A percentile compares a stretch with the other conserved stretches of the same genome.
These are phyloP conservation scores for Bilobella aurantiaca DNA, from an alignment of 1,140 invertebrate species.

Conservation along the genomic window DNA sequence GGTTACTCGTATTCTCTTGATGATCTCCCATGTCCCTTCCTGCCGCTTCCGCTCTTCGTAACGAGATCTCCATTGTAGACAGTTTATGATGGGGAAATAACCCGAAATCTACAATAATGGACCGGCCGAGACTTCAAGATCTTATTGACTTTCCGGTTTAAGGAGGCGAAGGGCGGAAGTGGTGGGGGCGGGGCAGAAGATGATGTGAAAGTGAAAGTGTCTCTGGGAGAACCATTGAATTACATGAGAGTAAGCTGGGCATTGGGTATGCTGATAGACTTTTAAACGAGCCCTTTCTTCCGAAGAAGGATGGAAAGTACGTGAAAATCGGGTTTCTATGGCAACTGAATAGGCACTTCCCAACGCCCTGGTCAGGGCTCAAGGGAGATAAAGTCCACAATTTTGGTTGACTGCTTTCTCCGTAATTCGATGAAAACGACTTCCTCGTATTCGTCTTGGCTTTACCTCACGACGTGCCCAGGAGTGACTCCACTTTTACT, in stretches of 20 bases:
- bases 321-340: background rate
- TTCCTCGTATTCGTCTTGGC: background rate
- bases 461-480: background rate
- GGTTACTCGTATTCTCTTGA: too few species aligned
- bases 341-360: background rate
- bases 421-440: background rate
- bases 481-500: background rate
- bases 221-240: background rate
- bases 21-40: too few species aligned
- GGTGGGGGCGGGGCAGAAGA: background rate
- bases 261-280: background rate
- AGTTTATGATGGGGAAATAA: too few species aligned
- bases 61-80: too few species aligned
- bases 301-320: background rate
- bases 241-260: background rate
- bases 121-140: too few species aligned
- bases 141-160: too few species aligned
- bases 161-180: too few species aligned
- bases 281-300: background rate
- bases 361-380: too few species aligned
- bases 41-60: too few species aligned
- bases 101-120: too few species aligned
- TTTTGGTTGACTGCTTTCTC: background rate
- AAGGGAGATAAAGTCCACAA: background rate
- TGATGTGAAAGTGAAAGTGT: background rate